Base-by-base conservation (phyloP, 2,888 invertebrate genomes). In the Sarcophaga variegata region DNA sequence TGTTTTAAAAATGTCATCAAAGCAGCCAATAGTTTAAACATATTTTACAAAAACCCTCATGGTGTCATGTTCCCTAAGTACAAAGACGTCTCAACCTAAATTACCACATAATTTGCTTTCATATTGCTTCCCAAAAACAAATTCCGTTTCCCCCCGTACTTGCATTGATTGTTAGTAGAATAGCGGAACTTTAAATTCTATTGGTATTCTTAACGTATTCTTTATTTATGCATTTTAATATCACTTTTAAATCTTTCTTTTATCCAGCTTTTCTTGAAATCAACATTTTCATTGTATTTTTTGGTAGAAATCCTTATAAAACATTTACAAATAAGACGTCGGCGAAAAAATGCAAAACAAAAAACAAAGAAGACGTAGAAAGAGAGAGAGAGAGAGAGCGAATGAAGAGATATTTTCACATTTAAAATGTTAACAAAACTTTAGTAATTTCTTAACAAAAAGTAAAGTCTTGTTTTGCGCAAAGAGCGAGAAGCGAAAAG, bases 381-480 rank as follows among this genome's bases (percentile, higher is more conserved):
- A 5, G 22, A 22, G 27, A 27, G 4, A 3, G 27, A 5, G 37
- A 37, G 37, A 37, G 37, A 37, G 37, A 37, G 6, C 37, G 37
- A 37, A 47, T 20, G n/a, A 45, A 62, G 11, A 63, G 45, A 45
- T 81, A 74, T 81, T 72, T 81, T 81, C 81, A 70, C 79, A 74
- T 79, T 86, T 79, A 71, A 86, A 79, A 82, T 82, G 75, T 66
- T 75, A 79, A 79, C 85, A 82, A 86, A 86, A 86, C 82, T 86
- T 86, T 86, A 3, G 79, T 76, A 86, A 80, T 83, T 76, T 83
- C 72, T 70, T 71, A 54, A 71, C 71, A 75, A 79, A 85, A 75
- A 81, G 17, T 54, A 75, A 79, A 64, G 59, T 75, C 59, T 49
- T 83, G 27, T 81, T 70, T 49, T 37, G 37, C 37, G 37, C 37